Base-by-base conservation (phyloP, 2,888 invertebrate species). In the Synanthedon tipuliformis region DNA sequence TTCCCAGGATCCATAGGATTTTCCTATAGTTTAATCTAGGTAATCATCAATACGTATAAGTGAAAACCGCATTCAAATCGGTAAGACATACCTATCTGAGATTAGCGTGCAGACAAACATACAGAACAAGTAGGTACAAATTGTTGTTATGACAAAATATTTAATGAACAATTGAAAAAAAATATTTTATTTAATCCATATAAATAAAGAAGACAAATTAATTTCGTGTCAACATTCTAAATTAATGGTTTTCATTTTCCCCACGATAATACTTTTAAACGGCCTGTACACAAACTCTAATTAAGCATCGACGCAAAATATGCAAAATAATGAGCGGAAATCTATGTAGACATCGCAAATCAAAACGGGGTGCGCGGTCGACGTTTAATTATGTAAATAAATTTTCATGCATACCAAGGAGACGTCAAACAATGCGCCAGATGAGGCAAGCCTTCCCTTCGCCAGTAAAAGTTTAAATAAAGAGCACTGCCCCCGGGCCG, bases 311-410 rank as follows among this genome's bases (percentile, higher is more conserved):
- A 61, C 59, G 62, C 63, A 71, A 73, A 83, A 77, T 80, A 84
- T 82, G 81, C 73, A 79, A 50, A 83, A 84, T 81, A 68, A 68
- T 61, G 65, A 66, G 59, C 65, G 66, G 65, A 71, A 78, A 79
- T 78, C 76, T 79, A 63, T 72, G 75, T 80, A 79, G 82, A 80
- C 78, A 78, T 79, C 75, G 68, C 80, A 78, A 84, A 85, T 82
- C 82, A 81, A 75, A 80, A 75, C 68, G 15, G 78, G 78, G 75
- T 72, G 68, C 67, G 61, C 64, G 65, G 67, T 65, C 73, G 71
- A 65, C 79, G 75, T 80, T 85, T 85, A 84, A 84, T 84, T 83
- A 86, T 86, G 85, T 80, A 82, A 86, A 86, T 84, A 84, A 76
- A 81, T 79, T 81, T 74, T 80, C 80, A 79, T 83, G 78, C 81